These are phyloP conservation scores for Tricholauxania praeusta DNA, from an alignment of 2,888 invertebrate species.

Conservation along the genomic window DNA sequence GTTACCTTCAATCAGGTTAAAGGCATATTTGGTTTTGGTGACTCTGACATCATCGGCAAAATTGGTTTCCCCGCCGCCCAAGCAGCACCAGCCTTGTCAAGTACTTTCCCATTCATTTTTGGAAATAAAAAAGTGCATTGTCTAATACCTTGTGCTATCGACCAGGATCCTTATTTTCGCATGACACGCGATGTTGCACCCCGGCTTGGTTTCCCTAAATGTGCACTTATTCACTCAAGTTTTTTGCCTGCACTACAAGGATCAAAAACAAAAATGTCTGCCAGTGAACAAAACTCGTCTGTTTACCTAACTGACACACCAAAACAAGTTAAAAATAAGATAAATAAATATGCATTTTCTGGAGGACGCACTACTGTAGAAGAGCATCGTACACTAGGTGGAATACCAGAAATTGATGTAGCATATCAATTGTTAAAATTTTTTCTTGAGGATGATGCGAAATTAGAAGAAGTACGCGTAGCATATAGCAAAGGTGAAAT, in stretches of 20 bases:
- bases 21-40: slow-evolving; percentile 97
- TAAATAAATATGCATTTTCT: slow-evolving; percentile 97
- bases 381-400: slow-evolving; percentile 90
- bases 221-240: slow-evolving; percentile 85
- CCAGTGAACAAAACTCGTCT: slow-evolving; percentile 93
- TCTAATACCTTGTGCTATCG: slow-evolving; percentile 98
- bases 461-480: slow-evolving; percentile 77
- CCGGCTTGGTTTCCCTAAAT: slow-evolving; percentile 86
- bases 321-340: slow-evolving; percentile 96
- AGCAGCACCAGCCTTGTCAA: slow-evolving; percentile 93
- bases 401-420: slow-evolving; percentile 96
- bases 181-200: slow-evolving; percentile 99
- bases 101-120: slow-evolving; percentile 93
- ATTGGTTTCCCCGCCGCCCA: slow-evolving; percentile 96
- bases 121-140: slow-evolving; percentile 74
- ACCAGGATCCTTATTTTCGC: slow-evolving; percentile 99
- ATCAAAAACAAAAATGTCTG: slow-evolving; percentile 98
- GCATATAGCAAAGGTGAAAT: slow-evolving; percentile 77
- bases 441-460: slow-evolving; percentile 93
- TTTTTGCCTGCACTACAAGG: slow-evolving; percentile 97
- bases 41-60: slow-evolving; percentile 96
- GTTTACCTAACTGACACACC: slow-evolving; percentile 95
- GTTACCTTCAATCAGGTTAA: slow-evolving; percentile 98
- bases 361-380: slow-evolving; percentile 95
- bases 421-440: slow-evolving; percentile 94